Evolutionary conservation across 2,797 vertebrate species (phyloP), one percentile per base, ranked within the genome.

Genomic region (Microctenopoma stevenorrisi): DNA sequence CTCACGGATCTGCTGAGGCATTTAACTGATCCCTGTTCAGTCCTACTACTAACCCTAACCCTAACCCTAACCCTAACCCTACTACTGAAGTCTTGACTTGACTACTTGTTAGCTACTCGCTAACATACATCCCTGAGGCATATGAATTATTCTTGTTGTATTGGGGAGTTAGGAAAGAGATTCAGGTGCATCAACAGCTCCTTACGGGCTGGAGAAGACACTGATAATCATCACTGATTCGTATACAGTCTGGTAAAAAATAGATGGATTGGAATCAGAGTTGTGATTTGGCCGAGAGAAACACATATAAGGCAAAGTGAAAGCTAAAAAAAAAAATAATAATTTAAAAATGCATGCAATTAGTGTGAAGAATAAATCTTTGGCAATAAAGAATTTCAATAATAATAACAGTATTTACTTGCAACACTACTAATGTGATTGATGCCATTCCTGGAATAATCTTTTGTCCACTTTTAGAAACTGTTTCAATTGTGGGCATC

Each of bases 21-120:
- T 40, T 25, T 44, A 18, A 60, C 33, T 15, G 35, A 60, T 28
- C 28, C 28, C 26, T 40, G 25, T 50, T 72, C 47, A 51, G 38
- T 47, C 35, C 13, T 30, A 25, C 12, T 7, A 30, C 4, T 48
- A 25, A 55, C 22, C 22, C 22, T 22, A 22, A 22, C 22, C 22
- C 22, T 22, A 22, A 22, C 22, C 22, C 22, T 22, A 22, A 22
- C 22, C 22, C 22, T 22, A 22, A 22, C 22, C 22, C 22, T 22
- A 22, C 18, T 18, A 18, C 18, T 18, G 18, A 13, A 2, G 44
- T 42, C 16, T 35, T 35, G 33, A 35, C 33, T 35, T 13, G 22
- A 9, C 25, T n/a, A 7, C 7, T 6, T 13, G 18, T 55, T 28
- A 42, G 4, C 9, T 13, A 11, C 7, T 11, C 54, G 49, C 51